These are phyloP conservation scores for Neodontobutis hainanensis DNA, from an alignment of 2,113 vertebrate genomes.

Conservation along the genomic window DNA sequence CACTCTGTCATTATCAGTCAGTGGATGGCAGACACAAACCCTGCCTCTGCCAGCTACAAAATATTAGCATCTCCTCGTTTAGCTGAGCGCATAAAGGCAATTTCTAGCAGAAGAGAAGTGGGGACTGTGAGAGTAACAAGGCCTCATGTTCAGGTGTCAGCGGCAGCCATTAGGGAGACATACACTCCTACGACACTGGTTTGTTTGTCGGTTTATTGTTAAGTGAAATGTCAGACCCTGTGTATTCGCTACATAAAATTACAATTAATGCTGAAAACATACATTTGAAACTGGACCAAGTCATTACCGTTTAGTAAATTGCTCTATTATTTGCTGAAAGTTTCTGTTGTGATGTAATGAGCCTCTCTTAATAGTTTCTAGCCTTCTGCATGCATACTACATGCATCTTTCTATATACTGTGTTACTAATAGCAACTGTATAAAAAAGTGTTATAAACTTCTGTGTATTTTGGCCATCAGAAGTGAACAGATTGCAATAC, in stretches of 20 bases:
- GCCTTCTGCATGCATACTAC: too few species aligned
- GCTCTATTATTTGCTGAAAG: too few species aligned
- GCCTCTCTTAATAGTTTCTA: too few species aligned
- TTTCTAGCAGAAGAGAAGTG: not conserved
- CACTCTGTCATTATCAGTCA: conserved; percentile 62
- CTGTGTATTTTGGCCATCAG: too few species aligned
- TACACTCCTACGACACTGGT: conserved; percentile 12
- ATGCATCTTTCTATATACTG: too few species aligned
- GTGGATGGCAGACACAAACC: too few species aligned
- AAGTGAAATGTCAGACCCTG: conserved; percentile 25
- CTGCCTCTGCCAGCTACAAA: conserved; percentile 44
- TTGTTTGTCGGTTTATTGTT: conserved; percentile 34
- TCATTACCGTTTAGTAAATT: not conserved
- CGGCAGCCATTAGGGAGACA: conserved; percentile 22
- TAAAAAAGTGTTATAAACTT: too few species aligned
- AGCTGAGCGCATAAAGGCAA: not conserved
- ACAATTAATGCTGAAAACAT: conserved; percentile 1
- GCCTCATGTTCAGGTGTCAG: conserved; percentile 34
- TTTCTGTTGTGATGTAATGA: too few species aligned
- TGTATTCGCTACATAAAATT: conserved; percentile 4
- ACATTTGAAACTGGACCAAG: not conserved
- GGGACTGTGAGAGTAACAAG: not conserved
- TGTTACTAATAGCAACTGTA: too few species aligned
- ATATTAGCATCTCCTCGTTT: conserved; percentile 53
- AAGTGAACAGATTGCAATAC: too few species aligned